These are phyloP conservation scores for Protobothrops mucrosquamatus DNA, from an alignment of 2,113 vertebrate genomes.

Conservation along the genomic window DNA sequence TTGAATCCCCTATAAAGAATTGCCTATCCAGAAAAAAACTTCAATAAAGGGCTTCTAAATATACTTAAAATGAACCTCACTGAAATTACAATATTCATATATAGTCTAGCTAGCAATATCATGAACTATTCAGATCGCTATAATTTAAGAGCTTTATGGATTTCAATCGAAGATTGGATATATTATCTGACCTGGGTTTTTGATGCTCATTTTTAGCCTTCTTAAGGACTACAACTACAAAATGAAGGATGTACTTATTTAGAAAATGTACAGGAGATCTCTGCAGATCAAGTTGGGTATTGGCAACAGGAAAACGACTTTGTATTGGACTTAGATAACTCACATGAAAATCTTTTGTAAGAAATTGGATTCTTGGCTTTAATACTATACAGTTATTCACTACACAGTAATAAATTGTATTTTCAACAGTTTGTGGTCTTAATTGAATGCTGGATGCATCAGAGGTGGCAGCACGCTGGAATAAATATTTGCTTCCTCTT, in stretches of 20 bases:
- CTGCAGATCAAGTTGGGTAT: slow-evolving; percentile 48
- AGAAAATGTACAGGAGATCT: slow-evolving; percentile 48
- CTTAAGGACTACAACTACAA: slow-evolving; percentile 32
- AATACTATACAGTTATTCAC: slow-evolving; percentile 71
- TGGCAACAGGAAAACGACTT: slow-evolving; percentile 53
- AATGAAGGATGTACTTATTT: slow-evolving; percentile 42
- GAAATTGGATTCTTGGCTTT: slow-evolving; percentile 69
- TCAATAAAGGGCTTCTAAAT: neutral
- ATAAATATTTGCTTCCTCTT: slow-evolving; percentile 27
- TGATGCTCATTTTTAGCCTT: slow-evolving; percentile 1
- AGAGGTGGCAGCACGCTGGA: slow-evolving; percentile 39
- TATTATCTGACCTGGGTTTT: slow-evolving; percentile 18
- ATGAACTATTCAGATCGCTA: neutral
- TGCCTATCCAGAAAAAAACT: neutral
- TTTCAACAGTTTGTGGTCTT: slow-evolving; percentile 54
- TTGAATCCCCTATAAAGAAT: slow-evolving; percentile 31
- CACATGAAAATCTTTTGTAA: slow-evolving; percentile 63
- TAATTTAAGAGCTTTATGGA: neutral
- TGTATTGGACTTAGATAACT: slow-evolving; percentile 51
- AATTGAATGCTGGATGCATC: slow-evolving; percentile 45
- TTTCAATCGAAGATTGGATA: neutral
- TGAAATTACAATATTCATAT: neutral
- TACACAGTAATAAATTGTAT: slow-evolving; percentile 40
- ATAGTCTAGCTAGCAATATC: neutral
- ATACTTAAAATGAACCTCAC: neutral